Percentiles rank a stretch among this genome's conserved stretches.
Evolutionary conservation across 2,888 invertebrate genomes (phyloP).

Genomic region (Sialis fuliginosa): DNA sequence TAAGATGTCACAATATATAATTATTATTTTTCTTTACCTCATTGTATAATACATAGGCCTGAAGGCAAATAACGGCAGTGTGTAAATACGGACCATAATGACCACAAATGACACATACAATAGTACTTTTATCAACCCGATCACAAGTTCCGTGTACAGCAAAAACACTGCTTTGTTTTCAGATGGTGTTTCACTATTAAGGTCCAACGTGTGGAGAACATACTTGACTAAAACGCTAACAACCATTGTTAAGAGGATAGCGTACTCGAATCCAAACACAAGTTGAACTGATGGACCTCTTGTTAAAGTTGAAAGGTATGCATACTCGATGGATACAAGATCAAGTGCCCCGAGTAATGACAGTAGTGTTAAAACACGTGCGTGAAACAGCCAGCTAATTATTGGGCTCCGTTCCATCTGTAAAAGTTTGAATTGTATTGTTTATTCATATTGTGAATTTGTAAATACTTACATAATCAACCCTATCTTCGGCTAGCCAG

Average conservation of each 20-base stretch:
- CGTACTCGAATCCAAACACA: slow-evolving; percentile 99
- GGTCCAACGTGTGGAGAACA: slow-evolving; percentile 69
- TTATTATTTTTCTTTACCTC: slow-evolving; percentile 34
- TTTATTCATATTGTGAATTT: neutral
- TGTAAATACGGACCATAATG: slow-evolving; percentile 94
- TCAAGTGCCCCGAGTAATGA: slow-evolving; percentile 68
- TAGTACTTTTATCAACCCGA: slow-evolving; percentile 71
- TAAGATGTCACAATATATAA: neutral
- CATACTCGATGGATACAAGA: slow-evolving; percentile 78
- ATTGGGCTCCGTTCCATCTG: slow-evolving; percentile 99
- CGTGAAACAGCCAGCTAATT: slow-evolving; percentile 87
- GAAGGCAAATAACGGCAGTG: slow-evolving; percentile 93
- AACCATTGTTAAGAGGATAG: slow-evolving; percentile 84
- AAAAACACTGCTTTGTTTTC: slow-evolving; percentile 97
- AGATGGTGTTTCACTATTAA: slow-evolving; percentile 92
- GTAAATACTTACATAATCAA: slow-evolving; percentile 78
- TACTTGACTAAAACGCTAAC: slow-evolving; percentile 89
- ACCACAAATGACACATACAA: slow-evolving; percentile 80
- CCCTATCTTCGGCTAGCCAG: slow-evolving; percentile 97
- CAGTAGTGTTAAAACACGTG: slow-evolving; percentile 73
- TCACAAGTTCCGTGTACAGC: slow-evolving; percentile 87
- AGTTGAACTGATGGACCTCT: slow-evolving; percentile 96
- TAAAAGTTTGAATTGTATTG: slow-evolving; percentile 15
- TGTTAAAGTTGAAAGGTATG: slow-evolving; percentile 78
- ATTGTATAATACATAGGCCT: slow-evolving; percentile 99